Conservation (phyloP, 2,888 invertebrate genomes). For the Molanna angustata region DNA sequence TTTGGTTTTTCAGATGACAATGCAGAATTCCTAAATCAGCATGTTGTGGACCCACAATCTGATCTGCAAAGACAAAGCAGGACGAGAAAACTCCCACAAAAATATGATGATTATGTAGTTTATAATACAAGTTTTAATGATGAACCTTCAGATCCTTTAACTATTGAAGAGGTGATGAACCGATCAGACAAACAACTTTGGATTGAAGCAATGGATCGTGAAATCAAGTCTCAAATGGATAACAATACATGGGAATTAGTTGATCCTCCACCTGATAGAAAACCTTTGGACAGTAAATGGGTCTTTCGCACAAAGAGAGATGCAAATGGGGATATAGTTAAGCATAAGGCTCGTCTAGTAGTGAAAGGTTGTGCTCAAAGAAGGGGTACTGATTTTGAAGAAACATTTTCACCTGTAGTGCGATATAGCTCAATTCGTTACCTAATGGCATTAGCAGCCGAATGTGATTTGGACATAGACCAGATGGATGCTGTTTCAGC, state of each 20-base stretch:
- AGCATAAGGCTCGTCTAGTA: background rate
- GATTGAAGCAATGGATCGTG: background rate
- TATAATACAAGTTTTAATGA: no score
- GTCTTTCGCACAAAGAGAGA: background rate
- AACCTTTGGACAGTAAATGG: slow-evolving; percentile 1
- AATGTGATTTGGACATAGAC: background rate
- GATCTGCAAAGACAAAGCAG: no score
- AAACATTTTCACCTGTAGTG: slow-evolving; percentile 5
- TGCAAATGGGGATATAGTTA: background rate
- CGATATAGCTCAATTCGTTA: background rate
- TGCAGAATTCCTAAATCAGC: no score
- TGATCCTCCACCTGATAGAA: background rate
- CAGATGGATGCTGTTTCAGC: slow-evolving; percentile 1
- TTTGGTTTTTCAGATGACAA: no score
- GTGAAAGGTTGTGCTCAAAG: slow-evolving; percentile 1
- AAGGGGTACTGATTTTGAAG: background rate
- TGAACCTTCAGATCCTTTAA: no score
- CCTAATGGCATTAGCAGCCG: background rate
- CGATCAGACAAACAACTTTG: background rate
- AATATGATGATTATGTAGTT: no score
- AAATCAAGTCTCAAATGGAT: background rate
- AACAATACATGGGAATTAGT: slow-evolving; percentile 1
- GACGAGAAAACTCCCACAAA: no score
- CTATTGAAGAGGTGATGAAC: no score
- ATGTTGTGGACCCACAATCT: no score